phyloP scores from a whole-genome alignment of 2,888 invertebrate species.

The Drosophila flavopinicola region DNA sequence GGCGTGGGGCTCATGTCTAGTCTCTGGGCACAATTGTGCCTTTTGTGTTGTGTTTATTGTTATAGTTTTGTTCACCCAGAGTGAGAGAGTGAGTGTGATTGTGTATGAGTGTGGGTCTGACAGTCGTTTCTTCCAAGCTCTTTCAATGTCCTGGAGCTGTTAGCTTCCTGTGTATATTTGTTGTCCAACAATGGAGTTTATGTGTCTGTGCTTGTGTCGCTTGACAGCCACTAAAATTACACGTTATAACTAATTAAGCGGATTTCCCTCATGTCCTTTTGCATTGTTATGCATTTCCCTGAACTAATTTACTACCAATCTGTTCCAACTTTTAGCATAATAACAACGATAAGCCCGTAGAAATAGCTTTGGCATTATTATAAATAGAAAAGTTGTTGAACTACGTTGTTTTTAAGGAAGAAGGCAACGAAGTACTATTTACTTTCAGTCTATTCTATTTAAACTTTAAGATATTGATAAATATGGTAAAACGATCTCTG shows the following conservation, averaged over 20 bases:
- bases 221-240: constrained; percentile 66
- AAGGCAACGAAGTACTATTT: too few species aligned
- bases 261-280: constrained; percentile 26
- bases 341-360: constrained; percentile 5
- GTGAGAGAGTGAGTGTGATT: constrained; percentile 17
- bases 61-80: constrained; percentile 62
- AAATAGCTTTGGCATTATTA: neutral
- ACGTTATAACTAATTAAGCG: constrained; percentile 70
- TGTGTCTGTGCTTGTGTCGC: constrained; percentile 25
- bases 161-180: constrained; percentile 34
- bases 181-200: constrained; percentile 51
- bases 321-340: constrained; percentile 13
- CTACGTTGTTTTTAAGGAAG: too few species aligned
- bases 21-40: constrained; percentile 62
- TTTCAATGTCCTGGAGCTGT: constrained; percentile 34
- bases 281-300: constrained; percentile 11
- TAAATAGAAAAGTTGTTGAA: neutral
- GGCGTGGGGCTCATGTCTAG: constrained; percentile 30
- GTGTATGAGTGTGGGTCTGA: constrained; percentile 47
- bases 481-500: too few species aligned
- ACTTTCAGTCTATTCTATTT: too few species aligned
- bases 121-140: constrained; percentile 42
- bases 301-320: constrained; percentile 51
- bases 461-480: too few species aligned
- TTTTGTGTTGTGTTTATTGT: constrained; percentile 71